Evolutionary conservation across 2,888 invertebrate genomes (phyloP), one percentile per base, ranked within the genome.

Genomic region (Lasioglossum oenotherae): DNA sequence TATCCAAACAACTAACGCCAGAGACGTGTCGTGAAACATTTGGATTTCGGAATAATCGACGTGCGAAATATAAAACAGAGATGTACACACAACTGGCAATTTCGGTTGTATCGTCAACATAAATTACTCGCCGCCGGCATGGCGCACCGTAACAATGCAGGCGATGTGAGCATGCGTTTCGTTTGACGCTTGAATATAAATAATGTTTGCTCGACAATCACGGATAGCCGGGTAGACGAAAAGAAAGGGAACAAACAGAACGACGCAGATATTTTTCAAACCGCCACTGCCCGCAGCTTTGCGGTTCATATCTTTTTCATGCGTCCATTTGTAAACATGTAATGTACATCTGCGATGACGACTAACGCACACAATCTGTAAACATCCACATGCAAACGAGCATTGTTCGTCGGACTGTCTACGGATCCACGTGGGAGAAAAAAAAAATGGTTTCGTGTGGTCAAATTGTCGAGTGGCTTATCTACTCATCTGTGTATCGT

Each of bases 101-200:
- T 81, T 60, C 73, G 35, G 64, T 57, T 46, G 31, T 23, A 41
- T 72, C 41, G 57, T 80, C 74, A 71, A 53, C 83, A 35, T 84
- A 72, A 53, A 83, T 84, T 75, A 83, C 71, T 31, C 64, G 4
- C 19, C 31, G 31, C 31, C 64, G 71, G 64, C 64, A 31, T 31
- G 53, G 23, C 19, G 79, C 49, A 74, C 60, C 35, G 75, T 75
- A 75, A 79, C 84, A 78, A 85, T 78, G 16, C 49, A 67, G 49
- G 4, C 3, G 64, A 57, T 12, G 38, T 14, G n/a, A 57, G 53
- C 19, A 46, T 27, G 41, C 14, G 38, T 78, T 35, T 60, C 53
- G 44, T 82, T 84, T 82, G 71, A 82, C 64, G 83, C 74, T 72
- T 69, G n/a, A 75, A 73, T 84, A 75, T 73, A 84, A 84, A 85